A percentile compares a stretch with the other conserved stretches of the same genome.
phyloP scores from a whole-genome alignment of 1,140 invertebrate species.

The Nymphalis io region DNA sequence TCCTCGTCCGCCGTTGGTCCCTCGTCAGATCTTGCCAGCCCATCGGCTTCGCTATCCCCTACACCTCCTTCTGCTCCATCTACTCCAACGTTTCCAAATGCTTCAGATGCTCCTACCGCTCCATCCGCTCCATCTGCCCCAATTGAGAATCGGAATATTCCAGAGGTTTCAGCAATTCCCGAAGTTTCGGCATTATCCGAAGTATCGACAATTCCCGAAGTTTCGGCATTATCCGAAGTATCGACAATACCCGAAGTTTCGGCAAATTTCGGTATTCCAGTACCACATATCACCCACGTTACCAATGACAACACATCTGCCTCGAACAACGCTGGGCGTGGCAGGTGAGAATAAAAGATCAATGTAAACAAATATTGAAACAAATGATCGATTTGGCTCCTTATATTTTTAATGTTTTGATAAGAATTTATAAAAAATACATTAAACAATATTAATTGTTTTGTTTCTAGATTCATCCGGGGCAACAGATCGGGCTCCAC shows the following conservation, averaged over 20 bases:
- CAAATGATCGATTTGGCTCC: too few relatives aligned
- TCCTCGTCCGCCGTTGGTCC: not conserved
- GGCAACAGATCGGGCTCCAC: conserved; percentile 11
- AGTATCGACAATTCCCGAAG: not conserved
- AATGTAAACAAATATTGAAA: not conserved
- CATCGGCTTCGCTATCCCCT: not conserved
- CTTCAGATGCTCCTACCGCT: not conserved
- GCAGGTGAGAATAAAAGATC: not conserved
- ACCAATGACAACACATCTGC: not conserved
- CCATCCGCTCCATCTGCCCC: not conserved
- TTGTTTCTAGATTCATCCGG: not conserved
- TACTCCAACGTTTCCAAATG: not conserved
- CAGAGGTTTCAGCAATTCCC: not conserved
- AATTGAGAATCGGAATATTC: not conserved
- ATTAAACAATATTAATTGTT: not conserved
- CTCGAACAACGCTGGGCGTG: not conserved
- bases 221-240: not conserved
- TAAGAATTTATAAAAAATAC: too few relatives aligned
- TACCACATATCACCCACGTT: not conserved
- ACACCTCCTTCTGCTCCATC: not conserved
- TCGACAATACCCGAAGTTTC: not conserved
- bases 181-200: not conserved
- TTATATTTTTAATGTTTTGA: too few relatives aligned
- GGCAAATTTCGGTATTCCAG: not conserved
- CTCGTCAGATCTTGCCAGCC: not conserved